These are phyloP conservation scores for Alentia gelatinosa DNA, from an alignment of 2,888 invertebrate genomes.

Conservation along the genomic window DNA sequence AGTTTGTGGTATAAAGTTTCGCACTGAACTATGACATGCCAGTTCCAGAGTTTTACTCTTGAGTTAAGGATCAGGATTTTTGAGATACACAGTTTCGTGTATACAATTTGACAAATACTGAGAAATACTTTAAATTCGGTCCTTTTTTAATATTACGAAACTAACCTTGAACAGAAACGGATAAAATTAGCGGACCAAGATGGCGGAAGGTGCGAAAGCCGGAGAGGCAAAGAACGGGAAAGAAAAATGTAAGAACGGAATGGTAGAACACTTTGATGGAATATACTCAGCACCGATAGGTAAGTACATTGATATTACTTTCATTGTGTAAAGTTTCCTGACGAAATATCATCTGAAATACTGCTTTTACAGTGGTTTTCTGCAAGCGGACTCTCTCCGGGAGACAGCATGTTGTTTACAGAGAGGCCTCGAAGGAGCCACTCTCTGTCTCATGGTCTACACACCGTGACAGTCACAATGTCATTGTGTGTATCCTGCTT, in stretches of 20 bases:
- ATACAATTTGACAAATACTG: too few relatives aligned
- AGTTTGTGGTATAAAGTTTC: neutral
- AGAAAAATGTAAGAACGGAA: conserved; percentile 40
- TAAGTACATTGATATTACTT: neutral
- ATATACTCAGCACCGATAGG: conserved; percentile 39
- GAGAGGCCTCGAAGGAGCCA: neutral
- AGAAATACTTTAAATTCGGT: too few relatives aligned
- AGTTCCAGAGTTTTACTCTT: neutral
- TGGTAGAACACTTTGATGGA: conserved; percentile 41
- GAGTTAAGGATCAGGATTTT: too few relatives aligned
- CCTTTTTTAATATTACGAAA: conserved; percentile 4
- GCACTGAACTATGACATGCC: neutral
- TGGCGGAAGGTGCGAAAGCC: conserved; percentile 46
- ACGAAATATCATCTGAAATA: neutral
- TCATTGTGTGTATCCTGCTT: neutral
- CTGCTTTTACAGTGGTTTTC: neutral
- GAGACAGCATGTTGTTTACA: neutral
- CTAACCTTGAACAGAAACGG: neutral
- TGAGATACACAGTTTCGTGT: too few relatives aligned
- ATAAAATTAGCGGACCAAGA: conserved; percentile 11
- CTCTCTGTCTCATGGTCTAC: too few relatives aligned
- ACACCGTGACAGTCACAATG: neutral
- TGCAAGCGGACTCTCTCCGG: neutral
- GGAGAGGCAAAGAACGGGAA: conserved; percentile 37
- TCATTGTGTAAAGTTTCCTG: neutral